Conservation (phyloP, 2,113 vertebrate species). For the Protobothrops mucrosquamatus region DNA sequence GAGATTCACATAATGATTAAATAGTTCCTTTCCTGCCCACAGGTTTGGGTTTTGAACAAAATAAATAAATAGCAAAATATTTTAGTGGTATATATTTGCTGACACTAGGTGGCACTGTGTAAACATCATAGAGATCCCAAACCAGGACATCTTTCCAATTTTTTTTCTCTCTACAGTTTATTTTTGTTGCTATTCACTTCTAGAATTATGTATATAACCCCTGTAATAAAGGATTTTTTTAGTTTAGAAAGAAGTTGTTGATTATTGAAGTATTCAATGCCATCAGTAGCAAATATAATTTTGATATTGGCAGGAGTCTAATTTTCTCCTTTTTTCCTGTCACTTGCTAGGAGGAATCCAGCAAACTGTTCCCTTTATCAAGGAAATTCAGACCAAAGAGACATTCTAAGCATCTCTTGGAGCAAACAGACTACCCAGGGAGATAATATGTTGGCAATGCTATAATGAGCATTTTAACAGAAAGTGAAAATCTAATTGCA, state of each 20-base stretch:
- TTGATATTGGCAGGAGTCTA: neutral
- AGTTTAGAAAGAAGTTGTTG: slow-evolving; percentile 46
- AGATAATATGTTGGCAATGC: neutral
- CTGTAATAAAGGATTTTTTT: slow-evolving; percentile 55
- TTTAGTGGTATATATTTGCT: neutral
- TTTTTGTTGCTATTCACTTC: slow-evolving; percentile 48
- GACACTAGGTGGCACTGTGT: slow-evolving; percentile 67
- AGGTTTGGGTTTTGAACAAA: neutral
- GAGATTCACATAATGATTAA: neutral
- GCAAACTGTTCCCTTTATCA: neutral
- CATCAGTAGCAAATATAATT: slow-evolving; percentile 28
- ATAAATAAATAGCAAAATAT: neutral
- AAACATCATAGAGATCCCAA: neutral
- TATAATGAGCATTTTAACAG: neutral
- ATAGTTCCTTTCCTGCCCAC: neutral
- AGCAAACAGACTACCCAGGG: neutral
- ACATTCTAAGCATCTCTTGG: neutral
- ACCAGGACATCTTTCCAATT: slow-evolving; percentile 5
- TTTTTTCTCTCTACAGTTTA: slow-evolving; percentile 35
- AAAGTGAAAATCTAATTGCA: neutral
- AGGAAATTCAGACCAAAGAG: neutral
- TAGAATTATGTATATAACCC: slow-evolving; percentile 35
- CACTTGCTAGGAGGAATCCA: neutral
- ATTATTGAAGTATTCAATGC: slow-evolving; percentile 55
- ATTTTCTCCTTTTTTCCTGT: neutral